Evolutionary conservation across 2,113 vertebrate species (phyloP), one percentile per base, ranked within the genome.

Genomic region (Hydropotes inermis): DNA sequence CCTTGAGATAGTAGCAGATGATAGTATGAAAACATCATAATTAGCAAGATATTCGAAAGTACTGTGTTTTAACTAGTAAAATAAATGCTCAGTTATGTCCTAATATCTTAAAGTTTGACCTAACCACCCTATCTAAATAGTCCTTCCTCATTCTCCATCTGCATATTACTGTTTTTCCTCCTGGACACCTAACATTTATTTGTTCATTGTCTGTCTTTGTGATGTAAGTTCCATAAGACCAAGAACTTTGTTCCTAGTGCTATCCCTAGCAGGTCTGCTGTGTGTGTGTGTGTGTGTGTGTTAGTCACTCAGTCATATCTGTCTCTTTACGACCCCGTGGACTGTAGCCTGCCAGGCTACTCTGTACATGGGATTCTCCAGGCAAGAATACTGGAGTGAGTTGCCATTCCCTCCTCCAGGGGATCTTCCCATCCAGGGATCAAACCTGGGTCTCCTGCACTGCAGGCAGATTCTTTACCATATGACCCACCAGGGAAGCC

Each of bases 11-110:
- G 43, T 76, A 96, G 60, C 45, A 87, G 67, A 36, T 86, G 28
- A 45, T 94, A 83, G 11, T 39, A 27, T 87, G 36, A 94, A 94
- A 95, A 83, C n/a, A 70, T 82, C 10, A 58, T 95, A 36, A 84
- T 84, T 95, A 89, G 50, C 33, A 58, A 89, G n/a, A 86, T 93
- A 85, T 2, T 23, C 79, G n/a, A 86, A 93, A 61, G 19, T 81
- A 52, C 12, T 21, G 0, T 60, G 17, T 67, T 87, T 88, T 87
- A 92, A 36, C 21, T 58, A 17, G 67, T 87, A 55, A 83, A 74
- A 91, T 70, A 81, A 93, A 81, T 87, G 54, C 54, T 83, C 12
- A 83, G 1, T 82, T 90, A 60, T 74, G 6, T 33, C 79, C 12
- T 92, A 55, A 50, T 97, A 58, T 79, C 79, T 60, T 28, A 13